A percentile compares a stretch with the other conserved stretches of the same genome.
These are phyloP conservation scores for Gymnothorax javanicus DNA, from an alignment of 2,797 vertebrate genomes.

Conservation along the genomic window DNA sequence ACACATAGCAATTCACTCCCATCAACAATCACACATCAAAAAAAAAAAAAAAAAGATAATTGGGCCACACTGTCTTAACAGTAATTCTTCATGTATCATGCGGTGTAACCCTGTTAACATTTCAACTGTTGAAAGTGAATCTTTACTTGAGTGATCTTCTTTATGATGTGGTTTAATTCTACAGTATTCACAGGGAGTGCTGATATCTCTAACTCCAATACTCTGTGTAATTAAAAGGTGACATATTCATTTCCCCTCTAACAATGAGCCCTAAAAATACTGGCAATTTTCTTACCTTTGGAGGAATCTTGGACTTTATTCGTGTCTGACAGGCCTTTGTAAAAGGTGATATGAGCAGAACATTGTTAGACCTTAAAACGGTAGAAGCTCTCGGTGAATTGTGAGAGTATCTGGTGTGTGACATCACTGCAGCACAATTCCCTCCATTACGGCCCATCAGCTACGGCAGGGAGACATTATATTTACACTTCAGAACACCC, in stretches of 20 bases:
- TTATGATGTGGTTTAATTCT: not conserved
- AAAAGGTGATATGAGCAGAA: not conserved
- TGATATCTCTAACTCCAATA: not conserved
- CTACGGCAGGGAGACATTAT: not conserved
- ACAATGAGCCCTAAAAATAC: not conserved
- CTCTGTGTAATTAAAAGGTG: not conserved
- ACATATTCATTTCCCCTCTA: not conserved
- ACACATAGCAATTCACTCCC: not conserved
- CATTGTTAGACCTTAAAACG: not conserved
- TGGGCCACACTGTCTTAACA: not conserved
- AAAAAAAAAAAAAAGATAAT: not conserved
- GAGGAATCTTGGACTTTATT: not conserved
- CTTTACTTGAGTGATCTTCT: not conserved
- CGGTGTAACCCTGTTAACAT: not conserved
- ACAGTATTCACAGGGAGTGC: not conserved
- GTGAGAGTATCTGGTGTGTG: not conserved
- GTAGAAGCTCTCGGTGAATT: not conserved
- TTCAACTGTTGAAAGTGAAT: not conserved
- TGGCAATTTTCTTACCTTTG: not conserved
- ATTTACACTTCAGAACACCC: not conserved
- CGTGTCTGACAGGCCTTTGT: not conserved
- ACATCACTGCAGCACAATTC: not conserved
- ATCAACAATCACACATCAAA: not conserved
- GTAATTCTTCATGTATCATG: not conserved
- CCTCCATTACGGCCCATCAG: not conserved